phyloP scores from a whole-genome alignment of 2,113 vertebrate species.

The Stigmatopora argus region DNA sequence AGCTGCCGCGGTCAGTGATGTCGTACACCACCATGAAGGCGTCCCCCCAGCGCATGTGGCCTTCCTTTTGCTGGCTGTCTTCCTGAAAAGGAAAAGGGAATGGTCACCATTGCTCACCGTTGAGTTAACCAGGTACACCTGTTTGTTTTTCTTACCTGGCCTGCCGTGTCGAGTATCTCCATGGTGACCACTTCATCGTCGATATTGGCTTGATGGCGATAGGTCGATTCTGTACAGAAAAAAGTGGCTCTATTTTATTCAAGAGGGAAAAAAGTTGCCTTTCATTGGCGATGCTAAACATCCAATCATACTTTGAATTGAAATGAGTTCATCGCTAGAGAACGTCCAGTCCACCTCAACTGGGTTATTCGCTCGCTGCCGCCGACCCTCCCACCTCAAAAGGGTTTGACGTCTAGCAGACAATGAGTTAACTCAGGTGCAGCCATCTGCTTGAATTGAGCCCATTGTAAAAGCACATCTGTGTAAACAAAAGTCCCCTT shows the following conservation, averaged over 20 bases:
- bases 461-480: conserved; percentile 43
- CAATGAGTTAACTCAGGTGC: conserved; percentile 23
- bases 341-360: no score
- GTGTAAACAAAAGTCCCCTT: conserved; percentile 36
- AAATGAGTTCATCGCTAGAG: no score
- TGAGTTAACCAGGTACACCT: no score
- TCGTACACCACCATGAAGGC: conserved; percentile 93
- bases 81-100: conserved; percentile 68
- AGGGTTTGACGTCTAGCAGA: neutral
- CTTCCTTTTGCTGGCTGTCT: conserved; percentile 87
- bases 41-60: conserved; percentile 93
- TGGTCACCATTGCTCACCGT: neutral
- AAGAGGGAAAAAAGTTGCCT: neutral
- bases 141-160: conserved; percentile 76
- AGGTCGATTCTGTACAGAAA: conserved; percentile 83
- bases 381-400: no score
- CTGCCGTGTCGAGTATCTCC: conserved; percentile 97
- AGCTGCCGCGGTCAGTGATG: conserved; percentile 93
- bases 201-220: conserved; percentile 92
- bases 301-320: no score
- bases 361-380: no score
- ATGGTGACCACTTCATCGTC: conserved; percentile 94
- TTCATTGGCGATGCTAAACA: no score
- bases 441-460: conserved; percentile 27
- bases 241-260: neutral